Evolutionary conservation across 2,888 invertebrate species (phyloP).

Genomic region (Leucania comma): DNA sequence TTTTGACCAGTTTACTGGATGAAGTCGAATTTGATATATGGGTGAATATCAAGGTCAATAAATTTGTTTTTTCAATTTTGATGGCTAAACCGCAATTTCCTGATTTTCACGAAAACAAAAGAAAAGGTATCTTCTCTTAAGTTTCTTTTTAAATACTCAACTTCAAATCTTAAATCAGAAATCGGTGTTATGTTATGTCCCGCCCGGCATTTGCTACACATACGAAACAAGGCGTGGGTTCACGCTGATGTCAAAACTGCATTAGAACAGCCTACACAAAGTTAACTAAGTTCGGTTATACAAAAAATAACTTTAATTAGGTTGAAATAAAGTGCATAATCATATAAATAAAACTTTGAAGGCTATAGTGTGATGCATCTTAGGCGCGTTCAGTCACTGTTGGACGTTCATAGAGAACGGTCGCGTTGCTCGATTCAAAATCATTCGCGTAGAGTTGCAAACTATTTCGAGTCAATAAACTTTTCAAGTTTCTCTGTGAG

Average conservation of each 20-base stretch:
- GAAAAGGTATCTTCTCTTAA: too few relatives aligned
- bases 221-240: conserved; percentile 59
- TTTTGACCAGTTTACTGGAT: too few relatives aligned
- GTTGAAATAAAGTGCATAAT: conserved; percentile 72
- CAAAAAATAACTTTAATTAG: conserved; percentile 56
- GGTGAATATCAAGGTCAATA: too few relatives aligned
- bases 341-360: conserved; percentile 63
- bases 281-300: conserved; percentile 13
- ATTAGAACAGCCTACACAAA: conserved; percentile 60
- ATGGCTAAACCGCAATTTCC: too few relatives aligned
- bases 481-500: conserved; percentile 71
- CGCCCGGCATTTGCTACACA: conserved; percentile 21
- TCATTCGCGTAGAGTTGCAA: conserved; percentile 59
- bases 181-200: too few relatives aligned
- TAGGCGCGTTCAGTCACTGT: conserved; percentile 78
- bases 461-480: conserved; percentile 76
- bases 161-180: too few relatives aligned
- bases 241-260: conserved; percentile 65
- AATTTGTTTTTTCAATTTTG: too few relatives aligned
- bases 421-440: conserved; percentile 67
- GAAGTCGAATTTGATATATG: too few relatives aligned
- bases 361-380: conserved; percentile 74
- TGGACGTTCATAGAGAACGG: conserved; percentile 67
- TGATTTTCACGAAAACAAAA: too few relatives aligned
- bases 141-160: too few relatives aligned